Base-by-base conservation (phyloP, 2,113 vertebrate genomes). In the Gracilinanus agilis region DNA sequence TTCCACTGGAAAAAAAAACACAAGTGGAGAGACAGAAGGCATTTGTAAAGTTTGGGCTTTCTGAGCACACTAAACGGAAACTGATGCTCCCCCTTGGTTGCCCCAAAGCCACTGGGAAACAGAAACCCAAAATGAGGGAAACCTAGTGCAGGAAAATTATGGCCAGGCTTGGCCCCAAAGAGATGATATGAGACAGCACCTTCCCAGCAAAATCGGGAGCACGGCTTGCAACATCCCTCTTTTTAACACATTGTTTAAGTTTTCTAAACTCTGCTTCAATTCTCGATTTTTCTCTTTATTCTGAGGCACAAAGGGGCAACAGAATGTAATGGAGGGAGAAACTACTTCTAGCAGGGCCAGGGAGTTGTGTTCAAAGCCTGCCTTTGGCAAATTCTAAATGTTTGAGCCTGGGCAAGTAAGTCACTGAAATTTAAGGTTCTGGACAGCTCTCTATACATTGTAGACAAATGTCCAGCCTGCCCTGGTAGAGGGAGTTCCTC, bases 1-100 rank as follows among this genome's bases (percentile, higher is more conserved):
- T 94, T 91, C 95, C 93, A 83, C 53, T 2, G 91, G 95, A n/a
- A 53, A 5, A 44, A 91, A n/a, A 49, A 49, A 49, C 56, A 23
- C 67, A 67, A 67, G 19, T 40, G 0, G 9, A 90, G 55, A 55
- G 92, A 94, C 89, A 67, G 54, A 75, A 24, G 67, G 55, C 92
- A 61, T 25, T 90, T 1, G 7, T 53, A 19, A 55, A 91, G 10
- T 9, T 90, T 56, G 29, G 5, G n/a, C 34, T 88, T 94, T 90
- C 56, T 54, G 13, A 3, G 25, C 67, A 94, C 91, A 2, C 75
- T 49, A 1, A 5, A 24, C 54, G 7, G 44, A 3, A 0, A 16
- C 0, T 11, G 40, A 44, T 3, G 21, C 53, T 53, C 54, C 24
- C 0, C 1, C 0, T 8, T 44, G 8, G 5, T 83, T 83, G 40